Evolutionary conservation across 1,140 invertebrate species (phyloP).

Genomic region (Bombus fervidus): DNA sequence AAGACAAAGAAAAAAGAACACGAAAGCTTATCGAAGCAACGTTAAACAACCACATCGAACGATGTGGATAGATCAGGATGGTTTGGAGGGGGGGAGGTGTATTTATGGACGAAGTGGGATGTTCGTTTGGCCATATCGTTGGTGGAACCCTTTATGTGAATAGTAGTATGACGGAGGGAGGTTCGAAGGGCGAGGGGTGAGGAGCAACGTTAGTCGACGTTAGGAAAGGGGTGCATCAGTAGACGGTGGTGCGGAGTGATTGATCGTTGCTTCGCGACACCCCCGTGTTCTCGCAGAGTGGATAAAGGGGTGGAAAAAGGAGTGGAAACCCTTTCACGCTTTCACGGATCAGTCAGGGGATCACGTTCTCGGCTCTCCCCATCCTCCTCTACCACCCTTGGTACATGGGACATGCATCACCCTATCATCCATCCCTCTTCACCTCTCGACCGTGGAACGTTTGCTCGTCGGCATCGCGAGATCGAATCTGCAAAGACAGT

Average conservation of each 20-base stretch:
- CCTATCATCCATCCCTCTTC: slow-evolving; percentile 53
- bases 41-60: slow-evolving; percentile 34
- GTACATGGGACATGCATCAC: slow-evolving; percentile 76
- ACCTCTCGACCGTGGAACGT: slow-evolving; percentile 27
- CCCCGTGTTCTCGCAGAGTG: slow-evolving; percentile 74
- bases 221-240: slow-evolving; percentile 59
- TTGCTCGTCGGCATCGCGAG: slow-evolving; percentile 50
- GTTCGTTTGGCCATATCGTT: slow-evolving; percentile 57
- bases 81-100: not conserved
- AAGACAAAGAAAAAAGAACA: not conserved
- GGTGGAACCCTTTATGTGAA: slow-evolving; percentile 62
- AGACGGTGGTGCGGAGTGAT: slow-evolving; percentile 72
- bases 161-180: slow-evolving; percentile 31
- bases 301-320: slow-evolving; percentile 75
- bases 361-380: slow-evolving; percentile 69
- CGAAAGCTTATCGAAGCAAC: slow-evolving; percentile 12
- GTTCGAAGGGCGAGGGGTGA: not conserved
- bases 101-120: slow-evolving; percentile 32
- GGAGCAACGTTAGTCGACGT: slow-evolving; percentile 41
- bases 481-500: slow-evolving; percentile 64
- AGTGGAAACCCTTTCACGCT: slow-evolving; percentile 77
- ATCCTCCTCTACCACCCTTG: slow-evolving; percentile 48
- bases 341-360: slow-evolving; percentile 77
- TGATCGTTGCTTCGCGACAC: slow-evolving; percentile 78
- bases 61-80: slow-evolving; percentile 49